phyloP scores from a whole-genome alignment of 2,888 invertebrate species.

The Teleiodes luculella region DNA sequence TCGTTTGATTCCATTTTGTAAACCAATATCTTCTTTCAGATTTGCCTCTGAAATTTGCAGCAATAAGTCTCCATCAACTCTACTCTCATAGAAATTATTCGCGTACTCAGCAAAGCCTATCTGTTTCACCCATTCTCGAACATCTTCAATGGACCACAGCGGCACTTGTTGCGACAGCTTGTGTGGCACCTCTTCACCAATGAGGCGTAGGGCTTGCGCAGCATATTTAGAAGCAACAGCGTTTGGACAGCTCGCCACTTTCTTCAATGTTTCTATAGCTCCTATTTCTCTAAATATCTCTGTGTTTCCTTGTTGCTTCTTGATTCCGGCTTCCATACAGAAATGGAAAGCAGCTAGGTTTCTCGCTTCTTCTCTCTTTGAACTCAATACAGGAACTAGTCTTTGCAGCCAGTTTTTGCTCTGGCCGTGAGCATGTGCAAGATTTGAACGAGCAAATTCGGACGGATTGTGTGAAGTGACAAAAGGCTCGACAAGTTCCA shows the following conservation, averaged over 20 bases:
- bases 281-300: slow-evolving; percentile 96
- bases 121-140: slow-evolving; percentile 98
- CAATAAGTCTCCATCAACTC: slow-evolving; percentile 97
- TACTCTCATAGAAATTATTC: slow-evolving; percentile 90
- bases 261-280: slow-evolving; percentile 96
- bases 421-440: slow-evolving; percentile 96
- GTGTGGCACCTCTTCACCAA: slow-evolving; percentile 98
- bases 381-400: slow-evolving; percentile 95
- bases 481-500: slow-evolving; percentile 98
- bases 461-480: slow-evolving; percentile 96
- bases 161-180: slow-evolving; percentile 99
- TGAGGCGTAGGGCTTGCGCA: slow-evolving; percentile 92
- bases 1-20: slow-evolving; percentile 94
- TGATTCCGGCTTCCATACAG: slow-evolving; percentile 99
- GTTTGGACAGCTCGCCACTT: slow-evolving; percentile 98
- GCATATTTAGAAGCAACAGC: slow-evolving; percentile 98
- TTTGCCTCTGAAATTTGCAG: slow-evolving; percentile 95
- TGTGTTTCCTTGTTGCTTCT: slow-evolving; percentile 94
- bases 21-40: slow-evolving; percentile 93
- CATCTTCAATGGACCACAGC: slow-evolving; percentile 97
- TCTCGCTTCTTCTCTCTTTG: slow-evolving; percentile 96
- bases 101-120: slow-evolving; percentile 94
- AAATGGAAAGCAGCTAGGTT: slow-evolving; percentile 98
- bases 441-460: slow-evolving; percentile 94
- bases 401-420: slow-evolving; percentile 96